phyloP scores from a whole-genome alignment of 2,888 invertebrate species.

The Odontomyia ornata region DNA sequence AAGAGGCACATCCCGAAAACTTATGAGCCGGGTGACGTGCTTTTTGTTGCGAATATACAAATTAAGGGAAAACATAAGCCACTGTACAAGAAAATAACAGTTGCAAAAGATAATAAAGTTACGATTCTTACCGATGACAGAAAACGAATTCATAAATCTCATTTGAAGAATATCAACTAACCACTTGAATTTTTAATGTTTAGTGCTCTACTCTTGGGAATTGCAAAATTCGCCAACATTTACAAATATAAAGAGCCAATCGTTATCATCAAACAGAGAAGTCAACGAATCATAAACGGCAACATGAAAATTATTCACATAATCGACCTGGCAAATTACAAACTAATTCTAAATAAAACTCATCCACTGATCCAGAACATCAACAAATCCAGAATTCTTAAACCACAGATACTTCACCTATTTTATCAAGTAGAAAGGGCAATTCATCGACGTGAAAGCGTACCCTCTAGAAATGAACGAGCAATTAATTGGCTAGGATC shows the following conservation, averaged over 20 bases:
- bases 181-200: neutral
- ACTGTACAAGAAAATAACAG: neutral
- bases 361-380: neutral
- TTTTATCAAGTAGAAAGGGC: neutral
- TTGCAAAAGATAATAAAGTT: neutral
- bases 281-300: neutral
- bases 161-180: neutral
- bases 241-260: neutral
- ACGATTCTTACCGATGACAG: neutral
- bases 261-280: neutral
- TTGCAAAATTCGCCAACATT: too few species aligned
- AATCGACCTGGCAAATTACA: neutral
- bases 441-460: neutral
- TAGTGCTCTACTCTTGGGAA: too few species aligned
- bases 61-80: neutral
- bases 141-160: neutral
- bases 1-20: too few species aligned
- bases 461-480: neutral
- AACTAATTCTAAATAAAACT: neutral
- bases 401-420: neutral
- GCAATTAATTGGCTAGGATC: neutral
- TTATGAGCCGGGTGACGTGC: too few species aligned
- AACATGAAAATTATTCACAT: neutral
- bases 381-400: neutral
- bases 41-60: neutral